Evolutionary conservation across 2,888 invertebrate genomes (phyloP), one percentile per base, ranked within the genome.

Genomic region (Neoaliturus tenellus): DNA sequence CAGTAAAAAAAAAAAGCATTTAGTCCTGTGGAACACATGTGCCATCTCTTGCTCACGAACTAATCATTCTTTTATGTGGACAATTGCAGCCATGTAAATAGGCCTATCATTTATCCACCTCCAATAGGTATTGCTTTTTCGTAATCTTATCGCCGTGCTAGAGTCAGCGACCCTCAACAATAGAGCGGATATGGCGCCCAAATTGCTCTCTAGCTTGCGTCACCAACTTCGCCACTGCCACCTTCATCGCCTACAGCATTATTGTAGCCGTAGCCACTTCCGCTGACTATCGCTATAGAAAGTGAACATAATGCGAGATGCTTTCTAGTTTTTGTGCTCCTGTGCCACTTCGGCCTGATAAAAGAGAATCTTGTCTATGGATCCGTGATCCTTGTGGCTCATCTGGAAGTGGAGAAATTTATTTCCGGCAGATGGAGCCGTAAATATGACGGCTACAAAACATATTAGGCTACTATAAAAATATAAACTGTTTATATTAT

Each of bases 121-220:
- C 35, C 10, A 10, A 35, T 35, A 10, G 35, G 35, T 10, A 10
- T n/a, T n/a, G n/a, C n/a, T n/a, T n/a, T n/a, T n/a, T n/a, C n/a
- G n/a, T n/a, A n/a, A n/a, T n/a, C n/a, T n/a, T n/a, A 35, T 35
- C 35, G 35, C 10, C 44, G 44, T 20, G 51, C 23, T 51, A 39
- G 51, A n/a, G 62, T 62, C 62, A 62, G 28, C 31, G 62, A 62
- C 62, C 58, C 31, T 44, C 51, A 51, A 62, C 62, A 62, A 28
- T 20, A 31, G 62, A 62, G 31, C 62, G 62, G 62, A 62, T 62
- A 62, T 62, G 62, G 31, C 14, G 62, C 62, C 62, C 14, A 62
- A 62, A 62, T 62, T 17, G 62, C 28, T 28, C 14, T 25, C 55
- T 48, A 20, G 20, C 62, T 28, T 62, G 31, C 62, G 62, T 62